phyloP scores from a whole-genome alignment of 1,140 invertebrate genomes.

The Notospermus geniculatus region DNA sequence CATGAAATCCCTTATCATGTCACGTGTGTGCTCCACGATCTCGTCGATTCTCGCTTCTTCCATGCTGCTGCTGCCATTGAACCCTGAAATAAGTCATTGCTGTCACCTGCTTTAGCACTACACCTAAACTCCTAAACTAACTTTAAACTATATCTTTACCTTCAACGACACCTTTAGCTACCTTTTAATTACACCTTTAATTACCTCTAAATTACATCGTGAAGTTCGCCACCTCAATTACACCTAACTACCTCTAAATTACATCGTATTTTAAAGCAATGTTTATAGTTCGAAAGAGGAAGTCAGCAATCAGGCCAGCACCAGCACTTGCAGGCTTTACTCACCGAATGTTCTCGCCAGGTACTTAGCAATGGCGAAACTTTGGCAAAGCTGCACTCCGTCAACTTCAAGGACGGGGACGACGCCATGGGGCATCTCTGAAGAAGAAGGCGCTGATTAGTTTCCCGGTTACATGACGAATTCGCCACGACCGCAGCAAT shows the following conservation, averaged over 20 bases:
- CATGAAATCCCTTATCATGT: neutral
- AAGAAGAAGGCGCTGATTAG: constrained; percentile 21
- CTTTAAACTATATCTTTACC: neutral
- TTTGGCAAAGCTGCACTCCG: constrained; percentile 66
- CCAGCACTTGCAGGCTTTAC: no score
- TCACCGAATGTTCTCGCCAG: constrained; percentile 65
- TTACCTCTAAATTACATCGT: no score
- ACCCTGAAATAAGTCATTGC: neutral
- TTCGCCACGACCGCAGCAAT: no score
- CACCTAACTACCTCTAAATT: no score
- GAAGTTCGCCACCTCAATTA: no score
- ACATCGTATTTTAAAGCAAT: no score
- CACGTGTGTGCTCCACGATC: neutral
- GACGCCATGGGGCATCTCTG: constrained; percentile 73
- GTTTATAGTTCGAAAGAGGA: no score
- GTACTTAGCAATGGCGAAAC: constrained; percentile 69
- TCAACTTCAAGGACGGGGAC: constrained; percentile 73
- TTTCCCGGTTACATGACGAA: no score
- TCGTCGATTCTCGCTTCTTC: neutral
- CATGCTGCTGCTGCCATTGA: neutral
- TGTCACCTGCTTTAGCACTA: neutral
- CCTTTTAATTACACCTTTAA: no score
- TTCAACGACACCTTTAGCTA: no score
- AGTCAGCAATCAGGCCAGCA: no score
- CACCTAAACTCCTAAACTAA: neutral